These are phyloP conservation scores for Hystrix cristata DNA, from an alignment of 2,113 vertebrate genomes.

Conservation along the genomic window DNA sequence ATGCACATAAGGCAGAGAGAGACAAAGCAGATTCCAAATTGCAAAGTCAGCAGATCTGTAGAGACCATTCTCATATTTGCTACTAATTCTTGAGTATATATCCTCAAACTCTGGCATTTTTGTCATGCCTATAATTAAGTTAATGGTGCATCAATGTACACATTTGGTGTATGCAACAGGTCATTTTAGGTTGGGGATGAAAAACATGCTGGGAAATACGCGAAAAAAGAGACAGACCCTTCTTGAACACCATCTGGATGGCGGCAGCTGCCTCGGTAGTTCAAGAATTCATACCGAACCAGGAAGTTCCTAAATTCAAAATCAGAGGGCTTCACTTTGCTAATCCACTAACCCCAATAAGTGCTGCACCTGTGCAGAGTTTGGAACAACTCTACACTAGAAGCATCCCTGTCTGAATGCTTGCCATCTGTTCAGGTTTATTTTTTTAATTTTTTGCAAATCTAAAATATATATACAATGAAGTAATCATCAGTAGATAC, in stretches of 20 bases:
- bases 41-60: not conserved
- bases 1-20: not conserved
- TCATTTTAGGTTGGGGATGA: not conserved
- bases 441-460: conserved; percentile 23
- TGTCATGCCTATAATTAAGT: not conserved
- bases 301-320: not conserved
- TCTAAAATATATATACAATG: not conserved
- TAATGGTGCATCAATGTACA: not conserved
- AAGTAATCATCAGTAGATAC: not conserved
- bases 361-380: not conserved
- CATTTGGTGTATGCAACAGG: not conserved
- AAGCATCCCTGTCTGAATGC: not conserved
- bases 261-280: not conserved
- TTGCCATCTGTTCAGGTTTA: not conserved
- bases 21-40: not conserved
- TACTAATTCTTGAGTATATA: not conserved
- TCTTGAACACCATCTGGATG: not conserved
- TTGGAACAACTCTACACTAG: not conserved
- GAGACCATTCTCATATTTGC: not conserved
- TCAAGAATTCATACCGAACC: not conserved
- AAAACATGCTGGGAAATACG: not conserved
- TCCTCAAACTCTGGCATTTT: not conserved
- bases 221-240: not conserved
- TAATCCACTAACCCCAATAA: not conserved
- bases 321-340: not conserved